Percentiles rank a stretch among this genome's conserved stretches.
phyloP scores from a whole-genome alignment of 1,140 invertebrate species.

The Drosophila pruinosa region DNA sequence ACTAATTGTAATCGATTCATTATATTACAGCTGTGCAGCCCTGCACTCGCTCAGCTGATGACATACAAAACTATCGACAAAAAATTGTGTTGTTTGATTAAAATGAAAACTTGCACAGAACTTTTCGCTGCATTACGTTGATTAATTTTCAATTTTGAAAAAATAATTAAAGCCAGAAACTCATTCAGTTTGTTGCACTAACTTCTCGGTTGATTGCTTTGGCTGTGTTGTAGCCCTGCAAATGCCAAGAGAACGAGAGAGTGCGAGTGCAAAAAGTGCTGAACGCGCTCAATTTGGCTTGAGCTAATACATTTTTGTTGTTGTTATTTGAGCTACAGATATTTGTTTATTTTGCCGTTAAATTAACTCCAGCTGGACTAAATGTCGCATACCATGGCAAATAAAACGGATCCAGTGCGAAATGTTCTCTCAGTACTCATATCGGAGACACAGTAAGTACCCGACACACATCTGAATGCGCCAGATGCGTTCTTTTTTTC shows the following conservation, averaged over 20 bases:
- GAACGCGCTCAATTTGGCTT: constrained; percentile 33
- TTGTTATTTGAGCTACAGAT: constrained; percentile 10
- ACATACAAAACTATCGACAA: no score
- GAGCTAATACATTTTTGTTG: constrained; percentile 16
- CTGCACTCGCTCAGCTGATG: neutral
- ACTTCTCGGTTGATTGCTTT: neutral
- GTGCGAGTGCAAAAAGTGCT: constrained; percentile 16
- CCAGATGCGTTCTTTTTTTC: constrained; percentile 22
- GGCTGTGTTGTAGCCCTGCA: constrained; percentile 10
- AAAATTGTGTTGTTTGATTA: no score
- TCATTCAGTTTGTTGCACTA: neutral
- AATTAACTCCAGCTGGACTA: constrained; percentile 6
- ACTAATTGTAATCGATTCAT: neutral
- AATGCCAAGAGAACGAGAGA: constrained; percentile 5
- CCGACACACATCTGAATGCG: neutral
- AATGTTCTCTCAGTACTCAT: constrained; percentile 51
- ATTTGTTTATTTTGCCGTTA: constrained; percentile 29
- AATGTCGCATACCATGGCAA: constrained; percentile 18
- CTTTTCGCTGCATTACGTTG: no score
- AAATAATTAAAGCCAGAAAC: neutral
- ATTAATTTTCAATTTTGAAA: no score
- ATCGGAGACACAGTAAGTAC: constrained; percentile 56
- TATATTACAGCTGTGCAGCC: neutral
- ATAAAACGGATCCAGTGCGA: constrained; percentile 48
- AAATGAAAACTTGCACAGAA: no score